Evolutionary conservation across 2,888 invertebrate genomes (phyloP).

Genomic region (Holacanthella duospinosa): DNA sequence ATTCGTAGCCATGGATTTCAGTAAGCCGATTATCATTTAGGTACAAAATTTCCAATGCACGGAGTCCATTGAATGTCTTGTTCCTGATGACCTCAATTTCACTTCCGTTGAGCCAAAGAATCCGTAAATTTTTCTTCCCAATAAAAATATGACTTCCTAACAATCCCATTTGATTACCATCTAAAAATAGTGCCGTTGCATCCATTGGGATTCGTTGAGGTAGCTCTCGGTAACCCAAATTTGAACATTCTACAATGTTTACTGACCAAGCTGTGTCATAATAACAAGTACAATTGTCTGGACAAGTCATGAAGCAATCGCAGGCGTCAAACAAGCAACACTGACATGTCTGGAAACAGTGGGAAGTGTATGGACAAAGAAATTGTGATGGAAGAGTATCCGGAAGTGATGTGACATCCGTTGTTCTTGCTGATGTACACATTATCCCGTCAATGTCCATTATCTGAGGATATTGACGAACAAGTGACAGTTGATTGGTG

Average conservation of each 20-base stretch:
- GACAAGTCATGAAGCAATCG: constrained; percentile 95
- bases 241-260: constrained; percentile 78
- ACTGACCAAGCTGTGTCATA: constrained; percentile 88
- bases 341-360: constrained; percentile 87
- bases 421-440: constrained; percentile 70
- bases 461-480: constrained; percentile 71
- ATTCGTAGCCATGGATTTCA: constrained; percentile 63
- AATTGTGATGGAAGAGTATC: constrained; percentile 76
- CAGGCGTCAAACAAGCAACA: constrained; percentile 95
- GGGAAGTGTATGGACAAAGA: constrained; percentile 80
- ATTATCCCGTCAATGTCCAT: constrained; percentile 81
- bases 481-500: constrained; percentile 60
- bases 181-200: constrained; percentile 72
- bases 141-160: constrained; percentile 74
- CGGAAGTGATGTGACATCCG: constrained; percentile 59
- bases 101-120: constrained; percentile 65
- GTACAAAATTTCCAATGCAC: constrained; percentile 62
- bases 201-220: constrained; percentile 82
- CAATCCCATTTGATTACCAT: constrained; percentile 67
- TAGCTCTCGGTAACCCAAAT: constrained; percentile 46
- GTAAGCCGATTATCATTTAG: constrained; percentile 62
- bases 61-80: constrained; percentile 69
- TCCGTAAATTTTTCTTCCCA: constrained; percentile 64
- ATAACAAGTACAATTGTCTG: constrained; percentile 85
- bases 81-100: constrained; percentile 68